Evolutionary conservation across 2,113 vertebrate species (phyloP).

Genomic region (Mugil cephalus): DNA sequence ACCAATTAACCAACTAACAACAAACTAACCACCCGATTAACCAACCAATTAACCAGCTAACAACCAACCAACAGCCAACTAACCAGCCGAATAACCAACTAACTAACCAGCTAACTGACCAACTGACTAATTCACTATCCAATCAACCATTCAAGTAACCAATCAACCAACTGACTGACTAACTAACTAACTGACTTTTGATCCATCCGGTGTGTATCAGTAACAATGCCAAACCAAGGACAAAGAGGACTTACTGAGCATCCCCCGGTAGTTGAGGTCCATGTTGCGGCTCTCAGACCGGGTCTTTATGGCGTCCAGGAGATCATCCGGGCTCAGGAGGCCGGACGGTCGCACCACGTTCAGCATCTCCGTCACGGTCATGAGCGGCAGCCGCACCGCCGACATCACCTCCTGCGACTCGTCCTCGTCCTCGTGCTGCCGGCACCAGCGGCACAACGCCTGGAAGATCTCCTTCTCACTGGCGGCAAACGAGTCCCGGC

Average conservation of each 20-base stretch:
- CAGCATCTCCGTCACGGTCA: constrained; percentile 96
- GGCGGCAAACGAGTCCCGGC: constrained; percentile 94
- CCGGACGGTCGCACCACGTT: constrained; percentile 95
- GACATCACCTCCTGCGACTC: constrained; percentile 91
- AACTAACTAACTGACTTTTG: no score
- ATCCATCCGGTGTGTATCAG: no score
- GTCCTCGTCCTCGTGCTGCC: constrained; percentile 89
- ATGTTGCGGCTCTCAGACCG: constrained; percentile 97
- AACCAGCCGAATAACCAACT: no score
- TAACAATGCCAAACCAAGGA: not conserved
- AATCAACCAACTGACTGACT: no score
- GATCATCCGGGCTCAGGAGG: constrained; percentile 93
- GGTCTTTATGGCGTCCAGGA: constrained; percentile 97
- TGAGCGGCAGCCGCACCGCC: constrained; percentile 93
- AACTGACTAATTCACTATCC: no score
- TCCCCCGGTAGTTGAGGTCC: constrained; percentile 98
- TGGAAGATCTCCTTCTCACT: constrained; percentile 97
- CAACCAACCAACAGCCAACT: no score
- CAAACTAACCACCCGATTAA: no score
- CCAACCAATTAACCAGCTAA: no score
- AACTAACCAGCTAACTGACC: no score
- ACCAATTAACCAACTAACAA: no score
- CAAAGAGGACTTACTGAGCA: constrained; percentile 90
- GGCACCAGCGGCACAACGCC: constrained; percentile 95
- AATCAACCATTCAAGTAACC: no score